Evolutionary conservation across 2,888 invertebrate species (phyloP), one percentile per base, ranked within the genome.

Genomic region (Elysia crispata): DNA sequence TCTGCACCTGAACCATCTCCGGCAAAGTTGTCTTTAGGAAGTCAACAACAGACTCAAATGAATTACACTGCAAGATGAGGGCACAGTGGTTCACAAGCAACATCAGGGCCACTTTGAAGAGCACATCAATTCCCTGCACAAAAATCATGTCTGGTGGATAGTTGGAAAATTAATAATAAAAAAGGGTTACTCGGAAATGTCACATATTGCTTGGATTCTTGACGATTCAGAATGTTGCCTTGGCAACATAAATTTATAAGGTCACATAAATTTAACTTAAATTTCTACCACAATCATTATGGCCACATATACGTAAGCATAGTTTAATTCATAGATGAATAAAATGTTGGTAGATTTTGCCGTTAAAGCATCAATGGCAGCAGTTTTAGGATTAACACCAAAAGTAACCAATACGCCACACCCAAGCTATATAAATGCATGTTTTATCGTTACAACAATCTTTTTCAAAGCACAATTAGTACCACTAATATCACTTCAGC

Each of bases 41-140:
- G 88, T 97, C 97, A 93, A 98, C 98, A 0, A 97, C 96, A 86
- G 96, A 95, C 90, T 99, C 98, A 90, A 98, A 98, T 84, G 96
- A 96, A 86, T 96, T 96, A 86, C 97, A 97, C 73, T 94, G 93
- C 91, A 98, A 93, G 77, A 99, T 93, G 25, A 96, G 95, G 81
- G 97, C 96, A 86, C 95, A 95, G 92, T 98, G 97, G 62, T 95
- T 95, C 0, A 95, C 95, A 13, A 98, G 93, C 72, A 98, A 93
- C 0, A 97, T 95, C 73, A 98, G 93, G 0, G 97, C 96, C 70
- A 98, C 96, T 82, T 96, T 95, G 91, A 98, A 97, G 76, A 98
- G 95, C 1, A 97, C 95, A 91, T 98, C 97, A 0, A 96, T 94
- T 0, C 97, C 97, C 83, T 97, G 96, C 78, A 97, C 94, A 92